A percentile compares a stretch with the other conserved stretches of the same genome.
phyloP scores from a whole-genome alignment of 1,140 invertebrate species.

The Forficula auricularia region DNA sequence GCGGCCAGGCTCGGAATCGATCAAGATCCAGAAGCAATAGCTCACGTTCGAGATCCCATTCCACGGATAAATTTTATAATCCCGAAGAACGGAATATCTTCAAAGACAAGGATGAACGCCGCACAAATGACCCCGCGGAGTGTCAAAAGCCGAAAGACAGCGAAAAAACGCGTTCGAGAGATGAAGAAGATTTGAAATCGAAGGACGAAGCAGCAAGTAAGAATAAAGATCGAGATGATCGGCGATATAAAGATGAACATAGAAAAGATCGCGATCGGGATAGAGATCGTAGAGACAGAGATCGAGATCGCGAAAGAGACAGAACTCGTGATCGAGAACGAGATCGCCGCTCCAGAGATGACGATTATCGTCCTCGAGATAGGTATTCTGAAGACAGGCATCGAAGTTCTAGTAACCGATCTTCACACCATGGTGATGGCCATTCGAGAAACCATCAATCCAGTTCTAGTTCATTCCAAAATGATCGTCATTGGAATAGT shows the following conservation, averaged over 20 bases:
- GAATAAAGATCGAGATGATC: too few species aligned
- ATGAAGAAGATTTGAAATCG: background rate
- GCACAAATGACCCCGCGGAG: too few species aligned
- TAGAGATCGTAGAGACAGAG: conserved; percentile 2
- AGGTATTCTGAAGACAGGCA: background rate
- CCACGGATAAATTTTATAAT: too few species aligned
- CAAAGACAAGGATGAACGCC: background rate
- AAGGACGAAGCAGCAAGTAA: conserved; percentile 2
- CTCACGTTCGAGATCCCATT: too few species aligned
- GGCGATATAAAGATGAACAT: too few species aligned
- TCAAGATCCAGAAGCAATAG: too few species aligned
- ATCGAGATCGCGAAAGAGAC: background rate
- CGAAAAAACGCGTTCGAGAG: background rate
- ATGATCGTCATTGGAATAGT: background rate
- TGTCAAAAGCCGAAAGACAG: too few species aligned
- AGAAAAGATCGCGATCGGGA: background rate
- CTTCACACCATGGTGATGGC: background rate
- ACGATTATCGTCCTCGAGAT: background rate
- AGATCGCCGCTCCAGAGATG: conserved; percentile 1
- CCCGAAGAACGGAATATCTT: too few species aligned
- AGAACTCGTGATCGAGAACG: conserved; percentile 1
- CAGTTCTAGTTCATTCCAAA: background rate
- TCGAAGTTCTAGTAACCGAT: background rate
- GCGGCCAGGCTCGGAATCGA: too few species aligned
- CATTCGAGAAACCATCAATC: background rate